Percentiles rank a stretch among this genome's conserved stretches.
phyloP scores from a whole-genome alignment of 2,888 invertebrate genomes.

The Trisateles emortualis region DNA sequence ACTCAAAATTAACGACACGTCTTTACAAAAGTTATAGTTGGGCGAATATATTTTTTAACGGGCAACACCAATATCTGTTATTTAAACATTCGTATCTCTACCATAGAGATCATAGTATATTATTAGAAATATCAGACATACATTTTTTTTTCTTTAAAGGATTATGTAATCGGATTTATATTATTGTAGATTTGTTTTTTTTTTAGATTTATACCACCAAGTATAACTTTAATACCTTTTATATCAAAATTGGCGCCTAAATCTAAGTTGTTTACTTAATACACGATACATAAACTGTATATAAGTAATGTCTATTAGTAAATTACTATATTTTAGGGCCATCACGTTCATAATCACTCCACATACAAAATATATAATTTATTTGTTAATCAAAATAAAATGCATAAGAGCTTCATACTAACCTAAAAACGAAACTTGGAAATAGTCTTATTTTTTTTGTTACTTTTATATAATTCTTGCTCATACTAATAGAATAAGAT shows the following conservation, averaged over 20 bases:
- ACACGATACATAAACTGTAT: not conserved
- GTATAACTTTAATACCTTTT: constrained; percentile 1
- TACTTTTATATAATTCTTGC: constrained; percentile 6
- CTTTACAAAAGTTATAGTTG: constrained; percentile 38
- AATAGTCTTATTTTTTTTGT: constrained; percentile 19
- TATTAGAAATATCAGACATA: constrained; percentile 2
- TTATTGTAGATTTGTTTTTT: not conserved
- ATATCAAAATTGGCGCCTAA: not conserved
- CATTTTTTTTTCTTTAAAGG: not conserved
- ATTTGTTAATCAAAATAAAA: constrained; percentile 31
- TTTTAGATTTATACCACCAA: constrained; percentile 1
- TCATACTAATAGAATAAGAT: too few species aligned
- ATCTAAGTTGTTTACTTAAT: not conserved
- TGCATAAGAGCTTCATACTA: constrained; percentile 25
- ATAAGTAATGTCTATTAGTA: not conserved
- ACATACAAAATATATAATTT: constrained; percentile 15
- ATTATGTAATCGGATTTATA: not conserved
- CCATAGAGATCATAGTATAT: constrained; percentile 27
- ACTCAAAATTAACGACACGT: constrained; percentile 46
- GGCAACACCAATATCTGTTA: constrained; percentile 28
- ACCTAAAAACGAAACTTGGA: constrained; percentile 12
- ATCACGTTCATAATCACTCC: constrained; percentile 1
- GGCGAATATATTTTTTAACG: constrained; percentile 19
- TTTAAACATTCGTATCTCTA: constrained; percentile 2
- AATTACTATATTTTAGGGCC: not conserved